These are phyloP conservation scores for Spodoptera frugiperda DNA, from an alignment of 1,140 invertebrate species.

Conservation along the genomic window DNA sequence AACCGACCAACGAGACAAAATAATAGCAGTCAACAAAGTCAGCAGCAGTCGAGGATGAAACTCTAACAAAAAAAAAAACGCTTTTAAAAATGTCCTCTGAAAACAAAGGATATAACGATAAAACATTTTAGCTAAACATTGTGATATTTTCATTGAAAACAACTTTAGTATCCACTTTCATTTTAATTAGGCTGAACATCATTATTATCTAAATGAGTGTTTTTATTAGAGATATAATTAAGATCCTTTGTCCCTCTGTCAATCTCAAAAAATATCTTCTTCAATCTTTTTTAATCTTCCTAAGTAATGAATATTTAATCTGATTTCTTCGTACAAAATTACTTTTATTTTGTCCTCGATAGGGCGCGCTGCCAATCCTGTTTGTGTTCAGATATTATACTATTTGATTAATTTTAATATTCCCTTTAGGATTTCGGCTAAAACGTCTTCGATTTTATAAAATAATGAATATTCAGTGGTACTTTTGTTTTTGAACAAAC, in stretches of 20 bases:
- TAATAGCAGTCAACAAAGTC: too few relatives aligned
- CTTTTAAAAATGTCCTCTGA: background rate
- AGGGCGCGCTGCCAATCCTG: background rate
- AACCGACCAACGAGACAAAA: too few relatives aligned
- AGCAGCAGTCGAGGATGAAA: too few relatives aligned
- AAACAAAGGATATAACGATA: background rate
- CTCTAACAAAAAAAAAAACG: background rate
- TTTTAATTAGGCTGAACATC: slow-evolving; percentile 39
- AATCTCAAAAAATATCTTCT: slow-evolving; percentile 11
- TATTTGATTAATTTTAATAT: too few relatives aligned
- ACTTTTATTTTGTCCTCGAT: slow-evolving; percentile 20
- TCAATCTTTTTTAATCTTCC: slow-evolving; percentile 29
- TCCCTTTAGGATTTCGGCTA: too few relatives aligned
- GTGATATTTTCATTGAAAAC: slow-evolving; percentile 26
- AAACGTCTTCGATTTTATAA: too few relatives aligned
- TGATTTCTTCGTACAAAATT: slow-evolving; percentile 20
- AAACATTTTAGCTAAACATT: background rate
- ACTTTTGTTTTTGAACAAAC: too few relatives aligned
- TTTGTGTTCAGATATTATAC: background rate
- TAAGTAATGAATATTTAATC: slow-evolving; percentile 40
- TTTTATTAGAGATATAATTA: slow-evolving; percentile 44
- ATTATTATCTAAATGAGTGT: slow-evolving; percentile 43
- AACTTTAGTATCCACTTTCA: slow-evolving; percentile 34
- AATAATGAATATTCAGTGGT: too few relatives aligned
- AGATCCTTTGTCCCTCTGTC: slow-evolving; percentile 25